A percentile compares a stretch with the other conserved stretches of the same genome.
Conservation (phyloP, 2,113 vertebrate species). For the Arizona elegans region DNA sequence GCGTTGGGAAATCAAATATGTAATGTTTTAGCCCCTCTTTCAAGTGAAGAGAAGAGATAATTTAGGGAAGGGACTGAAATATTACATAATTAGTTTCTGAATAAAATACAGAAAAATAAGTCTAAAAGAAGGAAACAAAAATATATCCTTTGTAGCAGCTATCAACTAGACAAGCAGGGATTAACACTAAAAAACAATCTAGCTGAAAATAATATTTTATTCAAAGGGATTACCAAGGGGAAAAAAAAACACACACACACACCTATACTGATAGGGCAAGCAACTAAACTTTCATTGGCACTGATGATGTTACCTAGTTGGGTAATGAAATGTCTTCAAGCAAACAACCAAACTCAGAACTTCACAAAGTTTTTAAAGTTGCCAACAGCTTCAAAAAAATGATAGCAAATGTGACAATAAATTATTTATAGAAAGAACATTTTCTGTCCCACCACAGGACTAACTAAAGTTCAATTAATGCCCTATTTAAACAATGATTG, state of each 20-base stretch:
- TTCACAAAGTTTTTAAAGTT: background rate
- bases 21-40: background rate
- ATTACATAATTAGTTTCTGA: background rate
- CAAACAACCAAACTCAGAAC: background rate
- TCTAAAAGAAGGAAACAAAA: background rate
- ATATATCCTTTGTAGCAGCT: background rate
- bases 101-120: background rate
- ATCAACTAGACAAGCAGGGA: no score
- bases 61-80: background rate
- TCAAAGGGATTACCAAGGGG: no score
- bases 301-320: background rate
- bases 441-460: constrained; percentile 32
- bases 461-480: constrained; percentile 76
- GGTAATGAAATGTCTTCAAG: background rate
- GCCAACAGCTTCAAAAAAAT: constrained; percentile 23
- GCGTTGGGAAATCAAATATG: background rate
- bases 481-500: constrained; percentile 65
- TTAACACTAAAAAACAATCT: no score
- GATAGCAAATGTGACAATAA: constrained; percentile 48
- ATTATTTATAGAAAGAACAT: constrained; percentile 48
- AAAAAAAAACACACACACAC: no score
- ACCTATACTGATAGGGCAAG: no score
- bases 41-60: background rate
- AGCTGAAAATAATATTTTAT: no score
- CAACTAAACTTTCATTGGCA: no score